phyloP scores from a whole-genome alignment of 1,140 invertebrate genomes.

The Scaptomyza graminum region DNA sequence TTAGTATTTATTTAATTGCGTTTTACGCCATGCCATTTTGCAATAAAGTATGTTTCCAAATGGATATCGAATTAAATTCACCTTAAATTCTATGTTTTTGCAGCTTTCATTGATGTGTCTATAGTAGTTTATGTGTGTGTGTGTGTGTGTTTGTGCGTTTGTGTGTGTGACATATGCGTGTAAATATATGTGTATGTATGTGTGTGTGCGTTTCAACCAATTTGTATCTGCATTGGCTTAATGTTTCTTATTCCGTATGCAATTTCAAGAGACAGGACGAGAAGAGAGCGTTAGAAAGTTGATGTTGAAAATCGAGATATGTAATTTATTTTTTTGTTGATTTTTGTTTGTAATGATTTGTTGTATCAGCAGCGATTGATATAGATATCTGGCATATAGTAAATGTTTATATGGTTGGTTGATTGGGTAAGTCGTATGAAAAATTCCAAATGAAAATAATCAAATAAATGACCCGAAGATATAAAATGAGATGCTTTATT shows the following conservation, averaged over 20 bases:
- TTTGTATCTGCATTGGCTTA: constrained; percentile 59
- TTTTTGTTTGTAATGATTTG: constrained; percentile 6
- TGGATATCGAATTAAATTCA: constrained; percentile 40
- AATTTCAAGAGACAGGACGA: constrained; percentile 42
- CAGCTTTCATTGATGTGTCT: constrained; percentile 28
- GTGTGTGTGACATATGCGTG: constrained; percentile 39
- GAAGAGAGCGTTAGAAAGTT: constrained; percentile 32
- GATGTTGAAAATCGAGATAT: constrained; percentile 11
- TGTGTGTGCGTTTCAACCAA: constrained; percentile 53
- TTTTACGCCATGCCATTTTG: constrained; percentile 63
- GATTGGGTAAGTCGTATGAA: constrained; percentile 4
- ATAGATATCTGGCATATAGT: constrained; percentile 10
- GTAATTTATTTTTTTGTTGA: too few relatives aligned
- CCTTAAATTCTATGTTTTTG: constrained; percentile 53
- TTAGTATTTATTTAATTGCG: constrained; percentile 58
- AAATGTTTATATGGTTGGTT: neutral
- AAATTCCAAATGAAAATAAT: constrained; percentile 3
- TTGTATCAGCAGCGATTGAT: constrained; percentile 29
- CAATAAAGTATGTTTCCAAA: constrained; percentile 22
- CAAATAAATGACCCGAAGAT: neutral
- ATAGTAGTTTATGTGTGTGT: constrained; percentile 44
- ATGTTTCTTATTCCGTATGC: constrained; percentile 28
- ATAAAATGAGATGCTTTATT: too few relatives aligned
- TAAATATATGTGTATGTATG: constrained; percentile 6
- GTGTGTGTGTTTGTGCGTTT: constrained; percentile 29